Evolutionary conservation across 2,113 vertebrate genomes (phyloP).

Genomic region (Cryptotis parvus): DNA sequence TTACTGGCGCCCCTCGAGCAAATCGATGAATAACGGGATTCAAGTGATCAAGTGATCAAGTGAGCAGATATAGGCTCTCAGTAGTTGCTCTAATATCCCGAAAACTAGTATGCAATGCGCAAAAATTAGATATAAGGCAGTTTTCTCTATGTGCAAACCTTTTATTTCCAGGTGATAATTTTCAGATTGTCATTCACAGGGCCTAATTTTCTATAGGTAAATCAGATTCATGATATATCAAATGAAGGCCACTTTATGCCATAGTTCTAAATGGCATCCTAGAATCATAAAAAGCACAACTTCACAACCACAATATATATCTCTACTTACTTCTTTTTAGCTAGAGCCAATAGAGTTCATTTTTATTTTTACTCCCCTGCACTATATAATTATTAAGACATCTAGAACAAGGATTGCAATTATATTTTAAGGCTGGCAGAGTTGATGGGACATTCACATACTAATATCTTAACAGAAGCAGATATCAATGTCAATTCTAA

Average conservation of each 20-base stretch:
- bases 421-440: too few relatives aligned
- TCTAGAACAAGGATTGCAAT: too few relatives aligned
- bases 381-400: too few relatives aligned
- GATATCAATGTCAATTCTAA: too few relatives aligned
- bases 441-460: too few relatives aligned
- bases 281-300: background rate
- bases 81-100: background rate
- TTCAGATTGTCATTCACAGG: background rate
- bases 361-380: background rate
- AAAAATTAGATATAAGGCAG: background rate
- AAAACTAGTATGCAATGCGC: background rate
- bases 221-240: background rate
- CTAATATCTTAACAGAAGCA: too few relatives aligned
- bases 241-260: too few relatives aligned
- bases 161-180: background rate
- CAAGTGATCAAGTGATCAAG: too few relatives aligned
- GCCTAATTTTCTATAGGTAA: background rate
- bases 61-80: too few relatives aligned
- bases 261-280: background rate
- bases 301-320: background rate
- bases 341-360: background rate
- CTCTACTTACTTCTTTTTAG: slow-evolving; percentile 1
- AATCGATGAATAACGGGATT: too few relatives aligned
- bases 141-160: background rate
- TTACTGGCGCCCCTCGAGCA: too few relatives aligned